phyloP scores from a whole-genome alignment of 2,888 invertebrate species.

The Julus scandinavius region DNA sequence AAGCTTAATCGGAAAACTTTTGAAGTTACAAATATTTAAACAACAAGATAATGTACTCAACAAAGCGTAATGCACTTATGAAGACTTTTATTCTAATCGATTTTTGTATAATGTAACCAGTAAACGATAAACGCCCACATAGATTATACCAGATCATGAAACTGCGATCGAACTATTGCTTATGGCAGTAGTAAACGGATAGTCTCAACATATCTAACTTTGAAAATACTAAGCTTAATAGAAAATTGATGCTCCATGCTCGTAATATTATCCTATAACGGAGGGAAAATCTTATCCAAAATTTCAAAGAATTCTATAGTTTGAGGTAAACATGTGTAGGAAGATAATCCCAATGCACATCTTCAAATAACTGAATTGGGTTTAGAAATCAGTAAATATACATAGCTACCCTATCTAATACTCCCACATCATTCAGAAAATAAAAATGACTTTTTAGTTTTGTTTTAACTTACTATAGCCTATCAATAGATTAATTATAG shows the following conservation, averaged over 20 bases:
- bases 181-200: background rate
- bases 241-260: background rate
- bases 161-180: background rate
- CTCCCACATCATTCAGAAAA: background rate
- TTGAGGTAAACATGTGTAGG: background rate
- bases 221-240: background rate
- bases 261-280: background rate
- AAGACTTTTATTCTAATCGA: background rate
- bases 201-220: background rate
- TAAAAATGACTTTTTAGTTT: background rate
- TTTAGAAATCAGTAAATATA: too few species aligned
- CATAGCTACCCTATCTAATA: too few species aligned
- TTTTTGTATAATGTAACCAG: background rate
- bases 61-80: background rate
- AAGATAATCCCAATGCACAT: background rate
- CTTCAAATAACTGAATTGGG: background rate
- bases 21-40: background rate
- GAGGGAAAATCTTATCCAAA: background rate
- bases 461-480: background rate
- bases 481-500: too few species aligned
- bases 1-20: background rate
- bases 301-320: background rate
- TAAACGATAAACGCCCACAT: background rate
- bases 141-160: background rate
- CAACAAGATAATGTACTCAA: background rate